Evolutionary conservation across 2,113 vertebrate genomes (phyloP), one percentile per base, ranked within the genome.

Genomic region (rabbit (Oryctolagus cuniculus)): DNA sequence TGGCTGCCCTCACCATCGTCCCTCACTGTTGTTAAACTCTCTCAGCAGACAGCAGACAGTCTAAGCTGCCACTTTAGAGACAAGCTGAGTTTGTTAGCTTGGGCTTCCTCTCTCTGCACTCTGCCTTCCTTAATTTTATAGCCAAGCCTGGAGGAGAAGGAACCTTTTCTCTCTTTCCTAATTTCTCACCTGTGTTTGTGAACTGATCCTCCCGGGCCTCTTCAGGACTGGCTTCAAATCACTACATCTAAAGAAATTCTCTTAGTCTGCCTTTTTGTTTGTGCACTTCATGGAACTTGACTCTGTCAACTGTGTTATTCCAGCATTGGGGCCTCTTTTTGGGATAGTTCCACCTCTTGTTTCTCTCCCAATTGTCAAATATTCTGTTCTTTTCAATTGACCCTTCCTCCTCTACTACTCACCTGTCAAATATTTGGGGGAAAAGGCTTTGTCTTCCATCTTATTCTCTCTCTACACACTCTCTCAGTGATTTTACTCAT

Each of bases 51-150:
- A 72, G 80, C 44, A 66, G 22, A n/a, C 29, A 29, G 5, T 24
- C 53, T 86, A 61, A n/a, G n/a, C 72, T 79, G 64, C 19, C 24
- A 75, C 67, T 74, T 81, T 61, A 90, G 69, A 91, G 91, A n/a
- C n/a, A 66, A 67, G 69, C 19, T 21, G 66, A 80, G 73, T 55
- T 51, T 27, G 44, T 25, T 15, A 38, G 17, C n/a, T 16, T 6
- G 13, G 63, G 29, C 11, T 49, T 66, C 55, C 25, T 49, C 44
- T 75, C 38, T 87, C 44, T 90, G 53, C 2, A 6, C 1, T 36
- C 61, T 64, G 53, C 17, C 7, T 38, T 61, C 22, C 36, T 44
- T 64, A n/a, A 81, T 4, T 22, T 61, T 51, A 55, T 24, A 19
- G 9, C 38, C 22, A 5, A 58, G 24, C 29, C 58, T 10, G 17